Base-by-base conservation (phyloP, 1,140 invertebrate genomes). In the Lordiphosa stackelbergi region DNA sequence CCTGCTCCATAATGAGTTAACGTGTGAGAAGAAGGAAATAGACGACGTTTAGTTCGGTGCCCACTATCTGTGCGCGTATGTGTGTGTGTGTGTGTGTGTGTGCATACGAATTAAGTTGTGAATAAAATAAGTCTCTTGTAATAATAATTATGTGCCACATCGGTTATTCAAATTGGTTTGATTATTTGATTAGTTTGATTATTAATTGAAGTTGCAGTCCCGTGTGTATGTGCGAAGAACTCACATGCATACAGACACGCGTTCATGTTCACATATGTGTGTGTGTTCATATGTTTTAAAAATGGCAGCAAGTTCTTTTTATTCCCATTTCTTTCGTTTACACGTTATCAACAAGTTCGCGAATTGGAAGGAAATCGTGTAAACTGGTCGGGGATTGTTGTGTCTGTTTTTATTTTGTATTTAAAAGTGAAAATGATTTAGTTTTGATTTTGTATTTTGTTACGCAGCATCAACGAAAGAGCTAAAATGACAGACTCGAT, bases 401-500 rank as follows among this genome's bases (percentile, higher is more conserved):
- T 13, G 9, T 46, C 12, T 12, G n/a, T 7, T 45, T 28, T 37
- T n/a, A n/a, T n/a, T 45, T 45, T 31, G 2, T 31, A 31, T 31
- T 5, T 7, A 31, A 31, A 31, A 8, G 28, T 7, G 5, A 31
- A 31, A 31, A 31, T 31, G 1, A 31, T 31, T 35, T 38, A 31
- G 43, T 35, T 28, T 40, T 53, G 19, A 34, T 8, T 49, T 66
- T 12, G 24, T 47, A 45, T 28, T 53, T 47, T 68, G 51, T 28
- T 52, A 64, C 37, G 57, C 10, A 49, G 12, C 36, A 24, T 60
- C 54, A 49, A 48, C 28, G 28, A 60, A 63, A 42, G 12, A 70
- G 57, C 28, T 52, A 66, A 81, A 84, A 92, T 92, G 91, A 92
- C 91, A 69, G 91, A 93, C 88, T 92, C 92, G 53, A 91, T 93